Base-by-base conservation (phyloP, 1,140 invertebrate genomes). In the Drosophila aff. region DNA sequence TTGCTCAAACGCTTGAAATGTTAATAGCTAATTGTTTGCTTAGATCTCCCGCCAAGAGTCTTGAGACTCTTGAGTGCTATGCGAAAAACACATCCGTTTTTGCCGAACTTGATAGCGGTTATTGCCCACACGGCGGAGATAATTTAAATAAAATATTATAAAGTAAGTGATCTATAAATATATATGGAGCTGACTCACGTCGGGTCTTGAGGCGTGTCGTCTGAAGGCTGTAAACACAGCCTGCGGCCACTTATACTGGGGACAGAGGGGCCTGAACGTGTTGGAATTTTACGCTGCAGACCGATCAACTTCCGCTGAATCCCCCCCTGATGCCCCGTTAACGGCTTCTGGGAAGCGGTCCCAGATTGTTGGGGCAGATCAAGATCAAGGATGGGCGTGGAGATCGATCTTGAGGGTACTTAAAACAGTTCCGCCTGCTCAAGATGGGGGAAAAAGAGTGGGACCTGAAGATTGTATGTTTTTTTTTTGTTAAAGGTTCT, bases 1-100 rank as follows among this genome's bases (percentile, higher is more conserved):
- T 64, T 82, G 73, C 53, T 67, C 58, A 61, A 81, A 59, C 36
- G 77, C 73, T 74, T 73, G n/a, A 82, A 71, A 76, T 85, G 58
- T 87, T 89, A 89, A 89, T 89, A 89, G 81, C 84, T 83, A 89
- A 87, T 89, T 87, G 84, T 87, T 87, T 87, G 73, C 41, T 53
- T 57, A 64, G 72, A 68, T 77, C 62, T 87, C 76, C 76, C 55
- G 36, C 73, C 49, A 66, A 74, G 69, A 61, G 46, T 59, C 60
- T 78, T 62, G 60, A 55, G 68, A 50, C 38, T 33, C 23, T 43
- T 71, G 59, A 75, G 68, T 74, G 43, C 44, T 49, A 36, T 68
- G 78, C 67, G 55, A 57, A 84, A 84, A 77, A 47, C 49, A 58
- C 71, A 73, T 75, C 77, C 76, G 71, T 78, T 73, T 66, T 66